A percentile compares a stretch with the other conserved stretches of the same genome.
Conservation (phyloP, 2,113 vertebrate genomes). For the Calyptomena viridis region DNA sequence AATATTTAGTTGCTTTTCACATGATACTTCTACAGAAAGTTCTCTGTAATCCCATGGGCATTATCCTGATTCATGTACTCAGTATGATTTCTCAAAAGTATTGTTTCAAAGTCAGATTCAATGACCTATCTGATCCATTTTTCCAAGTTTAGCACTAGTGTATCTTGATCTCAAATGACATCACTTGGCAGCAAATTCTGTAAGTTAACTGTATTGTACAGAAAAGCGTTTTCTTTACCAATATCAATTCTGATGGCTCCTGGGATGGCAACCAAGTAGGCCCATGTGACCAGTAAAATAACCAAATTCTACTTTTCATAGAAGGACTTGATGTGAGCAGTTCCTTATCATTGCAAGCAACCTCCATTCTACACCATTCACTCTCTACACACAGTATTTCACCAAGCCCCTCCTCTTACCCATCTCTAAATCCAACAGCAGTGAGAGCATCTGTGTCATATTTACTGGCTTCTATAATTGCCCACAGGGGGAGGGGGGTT, state of each 20-base stretch:
- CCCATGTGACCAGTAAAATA: background rate
- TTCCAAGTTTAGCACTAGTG: background rate
- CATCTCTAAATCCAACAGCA: background rate
- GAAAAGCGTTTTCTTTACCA: background rate
- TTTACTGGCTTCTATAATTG: background rate
- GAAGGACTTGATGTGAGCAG: background rate
- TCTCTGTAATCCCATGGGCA: background rate
- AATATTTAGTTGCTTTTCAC: background rate
- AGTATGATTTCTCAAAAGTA: background rate
- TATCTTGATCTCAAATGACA: background rate
- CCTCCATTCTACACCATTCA: background rate
- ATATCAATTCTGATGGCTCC: background rate
- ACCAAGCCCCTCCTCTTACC: background rate
- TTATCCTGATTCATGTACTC: background rate
- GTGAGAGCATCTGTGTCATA: background rate
- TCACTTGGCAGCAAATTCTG: background rate
- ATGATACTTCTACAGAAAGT: background rate
- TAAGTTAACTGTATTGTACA: background rate
- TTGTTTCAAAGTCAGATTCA: background rate
- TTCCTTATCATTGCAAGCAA: background rate
- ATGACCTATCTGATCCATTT: background rate
- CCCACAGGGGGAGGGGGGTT: accelerated
- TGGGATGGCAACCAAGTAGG: background rate
- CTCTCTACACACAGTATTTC: background rate
- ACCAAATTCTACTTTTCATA: background rate